Evolutionary conservation across 2,113 vertebrate genomes (phyloP), one percentile per base, ranked within the genome.

Genomic region (Arenaria interpres): DNA sequence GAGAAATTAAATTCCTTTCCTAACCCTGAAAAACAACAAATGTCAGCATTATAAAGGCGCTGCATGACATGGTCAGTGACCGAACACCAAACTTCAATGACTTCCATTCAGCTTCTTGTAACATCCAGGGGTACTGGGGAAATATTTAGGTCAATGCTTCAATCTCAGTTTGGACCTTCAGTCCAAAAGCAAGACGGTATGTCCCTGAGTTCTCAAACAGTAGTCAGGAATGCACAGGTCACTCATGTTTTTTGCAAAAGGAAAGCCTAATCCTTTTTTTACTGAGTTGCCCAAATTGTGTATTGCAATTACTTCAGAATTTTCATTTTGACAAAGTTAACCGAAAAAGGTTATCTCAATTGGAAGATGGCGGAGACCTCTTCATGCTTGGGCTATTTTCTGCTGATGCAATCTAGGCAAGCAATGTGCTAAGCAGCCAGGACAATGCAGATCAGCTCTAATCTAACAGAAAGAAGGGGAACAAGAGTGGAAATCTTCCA

Each of bases 331-430:
- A 46, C 16, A 21, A 46, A 51, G 50, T 64, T 66, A 46, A 78
- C 20, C 12, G 16, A 35, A 68, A 67, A 73, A 73, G 24, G 19
- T n/a, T 90, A 46, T 72, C 56, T 77, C 39, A 54, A 1, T 43
- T 27, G 60, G 50, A 83, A 83, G 83, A 92, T 27, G 37, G 51
- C 43, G 66, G 28, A 54, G 10, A 59, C 1, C 23, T 62, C 67
- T 77, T 63, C 56, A 89, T 18, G 71, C 54, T 56, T 46, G 62
- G 50, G 51, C 56, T 91, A 54, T 67, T 94, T 78, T 88, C 81
- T 95, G 75, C 81, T 96, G 86, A 97, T 89, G 68, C 90, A 85
- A 90, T 54, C 57, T n/a, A 57, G 50, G 60, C 69, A 90, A 94
- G 89, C 78, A 51, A 76, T 46, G 74, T 82, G 69, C 92, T 94